Evolutionary conservation across 1,140 invertebrate genomes (phyloP).

Genomic region (Musca domestica): DNA sequence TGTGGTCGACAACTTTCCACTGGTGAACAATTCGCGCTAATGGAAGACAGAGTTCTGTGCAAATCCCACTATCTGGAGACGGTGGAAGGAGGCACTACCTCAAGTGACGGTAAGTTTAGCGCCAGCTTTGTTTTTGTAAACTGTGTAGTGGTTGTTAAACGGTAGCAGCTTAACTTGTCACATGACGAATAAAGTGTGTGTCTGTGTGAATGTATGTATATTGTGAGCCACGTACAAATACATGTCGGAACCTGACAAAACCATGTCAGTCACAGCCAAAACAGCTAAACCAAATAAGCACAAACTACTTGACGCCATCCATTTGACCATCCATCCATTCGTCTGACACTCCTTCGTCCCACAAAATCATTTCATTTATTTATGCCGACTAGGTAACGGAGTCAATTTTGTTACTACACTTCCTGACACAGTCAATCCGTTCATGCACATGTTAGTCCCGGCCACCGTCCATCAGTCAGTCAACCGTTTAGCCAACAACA

Average conservation of each 20-base stretch:
- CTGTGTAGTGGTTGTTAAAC: not conserved
- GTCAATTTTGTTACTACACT: no score
- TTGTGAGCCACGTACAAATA: constrained; percentile 27
- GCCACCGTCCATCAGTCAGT: not conserved
- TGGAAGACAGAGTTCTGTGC: constrained; percentile 89
- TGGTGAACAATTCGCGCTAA: constrained; percentile 95
- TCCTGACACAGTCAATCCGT: not conserved
- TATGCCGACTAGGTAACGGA: no score
- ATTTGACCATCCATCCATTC: not conserved
- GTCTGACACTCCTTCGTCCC: no score
- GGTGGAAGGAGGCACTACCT: constrained; percentile 84
- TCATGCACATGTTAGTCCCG: not conserved
- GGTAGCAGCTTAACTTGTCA: constrained; percentile 14
- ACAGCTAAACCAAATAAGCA: not conserved
- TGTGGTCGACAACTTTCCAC: constrained; percentile 96
- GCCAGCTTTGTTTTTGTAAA: not conserved
- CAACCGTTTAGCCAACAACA: constrained; percentile 16
- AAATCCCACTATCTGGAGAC: constrained; percentile 95
- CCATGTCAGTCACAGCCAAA: constrained; percentile 1
- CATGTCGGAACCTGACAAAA: constrained; percentile 15
- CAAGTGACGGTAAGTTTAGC: constrained; percentile 71
- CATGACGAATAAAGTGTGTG: constrained; percentile 24
- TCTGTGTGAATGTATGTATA: not conserved
- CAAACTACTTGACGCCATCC: constrained; percentile 2
- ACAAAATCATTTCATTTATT: no score